Base-by-base conservation (phyloP, 23 tunicate species). In the Styela clava region DNA sequence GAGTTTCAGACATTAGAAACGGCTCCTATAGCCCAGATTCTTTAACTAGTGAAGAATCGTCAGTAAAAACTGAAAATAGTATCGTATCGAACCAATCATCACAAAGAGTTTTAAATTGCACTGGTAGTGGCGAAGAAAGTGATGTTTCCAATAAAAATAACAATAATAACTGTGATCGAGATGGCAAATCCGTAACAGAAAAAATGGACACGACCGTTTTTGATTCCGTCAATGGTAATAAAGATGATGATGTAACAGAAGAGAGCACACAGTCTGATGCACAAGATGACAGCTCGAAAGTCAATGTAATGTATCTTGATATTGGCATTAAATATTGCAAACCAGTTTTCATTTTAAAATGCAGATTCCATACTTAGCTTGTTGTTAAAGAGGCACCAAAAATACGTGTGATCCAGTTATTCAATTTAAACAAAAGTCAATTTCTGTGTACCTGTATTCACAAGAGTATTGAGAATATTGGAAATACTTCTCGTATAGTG, bases 11-110 rank as follows among this genome's bases (percentile, higher is more conserved):
- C 71, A 29, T 18, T 27, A 67, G 71, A 67, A 27, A 25, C 71
- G 71, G 31, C n/a, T 67, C 71, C 16, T 67, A 67, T 67, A 67
- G n/a, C 31, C 71, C 71, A 16, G 30, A 27, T 67, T 67, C 71
- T 18, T 29, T 67, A 29, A 67, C 16, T 29, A 67, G 71, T 22
- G 1, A 25, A 24, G 71, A 67, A 67, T 67, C 71, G 19, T 44
- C 12, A 44, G 56, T 5, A 12, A 44, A 44, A 44, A 44, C 56
- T 44, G 56, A 44, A 44, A 44, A 44, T 12, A 44, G 56, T 12
- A 44, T 7, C 12, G 7, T 44, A 12, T 44, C 56, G 12, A 44
- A 44, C 56, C 56, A 44, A 44, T 44, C 56, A 44, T 44, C 12
- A 12, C 56, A 44, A 44, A 44, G 24, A 18, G 30, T 12, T 18